Base-by-base conservation (phyloP, 2,797 vertebrate genomes). In the Galagoides demidoff region DNA sequence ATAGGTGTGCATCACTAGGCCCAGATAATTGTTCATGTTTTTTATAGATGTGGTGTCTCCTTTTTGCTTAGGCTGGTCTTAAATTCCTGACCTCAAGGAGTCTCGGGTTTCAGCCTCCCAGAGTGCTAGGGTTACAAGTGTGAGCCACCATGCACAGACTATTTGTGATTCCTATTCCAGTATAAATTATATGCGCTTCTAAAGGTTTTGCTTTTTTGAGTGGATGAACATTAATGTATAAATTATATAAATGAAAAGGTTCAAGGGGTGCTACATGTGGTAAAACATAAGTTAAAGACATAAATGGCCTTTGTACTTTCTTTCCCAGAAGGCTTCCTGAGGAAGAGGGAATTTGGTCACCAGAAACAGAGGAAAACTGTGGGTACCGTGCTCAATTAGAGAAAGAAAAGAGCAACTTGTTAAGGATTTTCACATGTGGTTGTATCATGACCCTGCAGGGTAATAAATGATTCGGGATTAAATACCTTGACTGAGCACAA, bases 261-360 rank as follows among this genome's bases (percentile, higher is more conserved):
- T 34, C 22, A 81, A 59, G 17, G 9, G 25, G 17, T 3, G 1
- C 11, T 37, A 39, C 8, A 63, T 78, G 73, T 63, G 76, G 49
- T 64, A 31, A 29, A 31, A 64, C 29, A 57, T 77, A 70, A 90
- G 70, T 39, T 5, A 83, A 87, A 31, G 37, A 39, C n/a, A 14
- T 0, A 23, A 57, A 29, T 64, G 39, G 39, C 39, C 39, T 43
- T 43, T 43, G 39, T 39, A 97, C 93, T 9, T 90, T 97, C 22
- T 98, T 97, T 77, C 97, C 96, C 63, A 97, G 96, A 89, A 95
- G 85, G 19, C 84, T 86, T 16, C 29, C 98, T n/a, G 37, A 93
- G 73, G 85, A 85, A 1, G 84, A 79, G 2, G 45, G 64, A 11
- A 95, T 94, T 39, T 66, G 95, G 45, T 98, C 92, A 13, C n/a